Base-by-base conservation (phyloP, 53 echinoderm and acorn worm species). In the Apostichopus leukothele region DNA sequence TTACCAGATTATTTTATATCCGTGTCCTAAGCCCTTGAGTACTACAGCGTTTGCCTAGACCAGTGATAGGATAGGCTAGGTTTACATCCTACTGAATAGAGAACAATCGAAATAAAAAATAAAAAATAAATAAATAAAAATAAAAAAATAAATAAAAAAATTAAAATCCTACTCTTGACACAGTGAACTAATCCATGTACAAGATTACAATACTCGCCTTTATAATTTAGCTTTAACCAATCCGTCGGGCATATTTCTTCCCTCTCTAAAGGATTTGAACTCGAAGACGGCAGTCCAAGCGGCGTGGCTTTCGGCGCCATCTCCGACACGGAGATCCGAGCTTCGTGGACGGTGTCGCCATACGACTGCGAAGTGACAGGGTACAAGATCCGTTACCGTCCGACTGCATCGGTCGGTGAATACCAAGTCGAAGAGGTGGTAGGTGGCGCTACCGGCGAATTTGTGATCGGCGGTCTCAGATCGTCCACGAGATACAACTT, bases 281-380 rank as follows among this genome's bases (percentile, higher is more conserved):
- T 84, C 7, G 60, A 77, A 51, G 93, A 91, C 7, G 60, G 68
- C 13, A 78, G 50, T 12, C 93, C 93, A 14, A 81, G 89, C 67
- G 55, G 76, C 3, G 89, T 87, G 78, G 52, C 60, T 5, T 89
- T 78, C 87, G 66, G 67, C 9, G 25, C 83, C 8, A 53, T 89
- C 0, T 89, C 89, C 75, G 84, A 79, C 52, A 89, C 79, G 9
- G 75, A 86, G 27, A 87, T 90, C 19, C 11, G 83, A 21, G 81
- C 89, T 6, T 50, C 86, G 0, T 93, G 93, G 93, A 66, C 86
- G 5, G 86, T 91, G 9, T 93, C 93, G 9, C 73, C 71, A 5
- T 78, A 25, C 54, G 75, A 91, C 89, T 93, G 93, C 26, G 93
- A 93, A 5, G 91, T 93, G 51, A 91, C 89, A 23, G 93, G 93